Evolutionary conservation across 1,140 invertebrate species (phyloP).

Genomic region (Achroia grisella): DNA sequence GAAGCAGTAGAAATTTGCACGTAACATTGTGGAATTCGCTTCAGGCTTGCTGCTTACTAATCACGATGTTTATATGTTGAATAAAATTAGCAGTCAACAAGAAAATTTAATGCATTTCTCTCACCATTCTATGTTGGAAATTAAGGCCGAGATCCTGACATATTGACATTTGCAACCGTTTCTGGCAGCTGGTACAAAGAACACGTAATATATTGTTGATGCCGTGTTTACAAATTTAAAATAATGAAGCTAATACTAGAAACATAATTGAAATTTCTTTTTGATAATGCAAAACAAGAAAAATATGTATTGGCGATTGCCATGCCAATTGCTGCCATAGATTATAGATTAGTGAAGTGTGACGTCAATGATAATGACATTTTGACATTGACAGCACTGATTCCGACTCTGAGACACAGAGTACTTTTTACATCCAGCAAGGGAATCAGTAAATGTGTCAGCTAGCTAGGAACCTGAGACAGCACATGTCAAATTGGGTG

Average conservation of each 20-base stretch:
- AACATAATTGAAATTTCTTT: constrained; percentile 50
- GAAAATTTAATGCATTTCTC: constrained; percentile 25
- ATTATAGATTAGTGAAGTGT: constrained; percentile 12
- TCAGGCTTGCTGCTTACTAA: too few species aligned
- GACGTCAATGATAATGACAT: background rate
- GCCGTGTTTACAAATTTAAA: constrained; percentile 29
- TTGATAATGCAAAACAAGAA: constrained; percentile 44
- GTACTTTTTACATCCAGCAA: too few species aligned
- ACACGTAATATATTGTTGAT: constrained; percentile 28
- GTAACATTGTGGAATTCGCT: too few species aligned
- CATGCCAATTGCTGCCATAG: too few species aligned
- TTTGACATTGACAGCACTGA: too few species aligned
- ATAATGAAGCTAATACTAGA: constrained; percentile 31
- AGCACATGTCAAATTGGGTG: too few species aligned
- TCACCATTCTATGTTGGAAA: constrained; percentile 73
- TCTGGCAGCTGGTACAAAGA: constrained; percentile 42
- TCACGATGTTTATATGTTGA: background rate
- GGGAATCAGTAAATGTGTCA: too few species aligned
- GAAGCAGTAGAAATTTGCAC: too few species aligned
- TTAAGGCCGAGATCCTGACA: constrained; percentile 73
- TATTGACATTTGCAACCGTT: constrained; percentile 73
- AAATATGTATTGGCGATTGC: constrained; percentile 40
- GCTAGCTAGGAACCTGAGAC: too few species aligned
- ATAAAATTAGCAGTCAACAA: constrained; percentile 15
- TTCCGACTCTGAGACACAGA: too few species aligned